Conservation (phyloP, 1,140 invertebrate species). For the Pogonomyrmex barbatus region DNA sequence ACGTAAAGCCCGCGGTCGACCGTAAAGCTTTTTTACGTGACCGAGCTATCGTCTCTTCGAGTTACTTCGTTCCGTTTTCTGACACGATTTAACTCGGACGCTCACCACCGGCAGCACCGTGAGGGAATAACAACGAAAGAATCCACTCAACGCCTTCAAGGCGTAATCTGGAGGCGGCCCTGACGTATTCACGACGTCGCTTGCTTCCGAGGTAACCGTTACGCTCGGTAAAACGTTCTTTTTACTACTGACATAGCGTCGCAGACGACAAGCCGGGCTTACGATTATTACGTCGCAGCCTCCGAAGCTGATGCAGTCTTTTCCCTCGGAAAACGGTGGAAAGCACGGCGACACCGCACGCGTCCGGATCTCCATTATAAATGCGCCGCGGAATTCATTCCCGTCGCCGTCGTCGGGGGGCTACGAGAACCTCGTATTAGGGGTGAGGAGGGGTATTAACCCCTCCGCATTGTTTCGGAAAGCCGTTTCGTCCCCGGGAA, state of each 20-base stretch:
- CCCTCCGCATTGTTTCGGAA: constrained; percentile 49
- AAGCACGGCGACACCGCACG: not conserved
- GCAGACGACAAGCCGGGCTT: constrained; percentile 52
- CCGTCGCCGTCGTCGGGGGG: constrained; percentile 24
- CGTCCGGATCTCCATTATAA: constrained; percentile 64
- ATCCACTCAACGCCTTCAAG: constrained; percentile 48
- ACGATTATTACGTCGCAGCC: constrained; percentile 66
- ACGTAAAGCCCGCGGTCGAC: not conserved
- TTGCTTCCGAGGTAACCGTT: constrained; percentile 58
- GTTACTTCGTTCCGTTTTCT: constrained; percentile 15
- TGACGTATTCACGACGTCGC: constrained; percentile 44
- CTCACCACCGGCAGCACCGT: constrained; percentile 5
- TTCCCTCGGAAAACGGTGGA: constrained; percentile 37
- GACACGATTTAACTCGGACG: constrained; percentile 43
- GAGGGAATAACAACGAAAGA: constrained; percentile 56
- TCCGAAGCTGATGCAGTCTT: not conserved
- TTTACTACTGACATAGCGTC: constrained; percentile 64
- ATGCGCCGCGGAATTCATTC: constrained; percentile 64
- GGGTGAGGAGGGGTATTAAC: not conserved
- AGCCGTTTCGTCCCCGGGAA: constrained; percentile 39
- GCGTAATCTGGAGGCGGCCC: constrained; percentile 44
- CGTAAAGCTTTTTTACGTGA: constrained; percentile 40
- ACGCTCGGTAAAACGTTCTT: constrained; percentile 61
- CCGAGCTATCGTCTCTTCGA: constrained; percentile 9
- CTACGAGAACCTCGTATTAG: constrained; percentile 35